Base-by-base conservation (phyloP, 2,113 vertebrate genomes). In the Oreochromis tanganicae region DNA sequence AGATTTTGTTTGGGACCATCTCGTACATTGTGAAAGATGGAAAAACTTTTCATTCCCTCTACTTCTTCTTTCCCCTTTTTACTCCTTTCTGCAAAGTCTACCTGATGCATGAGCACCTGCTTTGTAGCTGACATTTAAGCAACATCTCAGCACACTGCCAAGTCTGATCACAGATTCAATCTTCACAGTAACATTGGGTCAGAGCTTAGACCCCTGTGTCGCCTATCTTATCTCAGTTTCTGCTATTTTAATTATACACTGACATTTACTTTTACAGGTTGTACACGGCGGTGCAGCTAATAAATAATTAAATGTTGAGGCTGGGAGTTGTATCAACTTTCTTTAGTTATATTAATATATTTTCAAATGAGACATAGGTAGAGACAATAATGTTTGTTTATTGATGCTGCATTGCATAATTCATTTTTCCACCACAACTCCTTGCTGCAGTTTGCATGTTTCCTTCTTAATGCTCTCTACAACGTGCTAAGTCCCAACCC, bases 181-280 rank as follows among this genome's bases (percentile, higher is more conserved):
- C 52, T 66, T 52, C 52, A 43, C 7, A 59, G 50, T 21, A 87
- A 83, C 41, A 36, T 24, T 36, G 54, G 55, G 32, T 50, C 50
- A 80, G 56, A 55, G 19, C 21, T 83, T 21, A 46, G 52, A 81
- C 16, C 34, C 68, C 13, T 24, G 63, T 7, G 16, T 10, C 6
- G 1, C 12, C 63, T 10, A 12, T 32, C 84, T 78, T 7, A 43
- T 16, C 10, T 57, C 21, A 29, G 9, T 27, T 17, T 87, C 85
- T 86, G n/a, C 54, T 85, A 52, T 91, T 94, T 93, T 93, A 93
- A 93, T 94, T 92, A 92, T 56, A 93, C 24, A 82, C 63, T 93
- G 93, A 92, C 92, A 94, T 94, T 94, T 89, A 80, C 54, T 84
- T 93, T 94, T 90, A 92, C 82, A 80, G 85, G 85, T 82, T 90